phyloP scores from a whole-genome alignment of 2,888 invertebrate species.

The Clusia tigrina region DNA sequence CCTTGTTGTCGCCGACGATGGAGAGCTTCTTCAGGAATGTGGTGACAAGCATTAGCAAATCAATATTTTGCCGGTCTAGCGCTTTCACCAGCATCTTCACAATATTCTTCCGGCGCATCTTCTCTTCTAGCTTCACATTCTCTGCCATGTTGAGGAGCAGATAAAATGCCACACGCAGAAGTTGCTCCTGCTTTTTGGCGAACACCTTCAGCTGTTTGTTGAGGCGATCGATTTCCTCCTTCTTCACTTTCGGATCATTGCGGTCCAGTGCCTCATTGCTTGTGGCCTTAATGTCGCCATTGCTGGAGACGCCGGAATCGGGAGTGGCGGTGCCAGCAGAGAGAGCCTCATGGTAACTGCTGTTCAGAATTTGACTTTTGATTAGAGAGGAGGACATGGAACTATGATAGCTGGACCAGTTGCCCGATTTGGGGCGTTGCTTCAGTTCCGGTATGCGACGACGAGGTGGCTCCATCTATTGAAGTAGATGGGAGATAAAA shows the following conservation, averaged over 20 bases:
- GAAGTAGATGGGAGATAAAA: neutral
- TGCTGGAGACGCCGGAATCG: neutral
- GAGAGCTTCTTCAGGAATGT: conserved; percentile 96
- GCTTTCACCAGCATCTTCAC: conserved; percentile 87
- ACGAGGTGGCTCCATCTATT: conserved; percentile 70
- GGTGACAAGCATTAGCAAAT: conserved; percentile 86
- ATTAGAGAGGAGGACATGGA: conserved; percentile 67
- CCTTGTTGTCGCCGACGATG: conserved; percentile 93
- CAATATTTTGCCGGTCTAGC: conserved; percentile 88
- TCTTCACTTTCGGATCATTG: conserved; percentile 65
- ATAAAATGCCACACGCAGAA: conserved; percentile 90
- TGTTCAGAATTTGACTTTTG: conserved; percentile 71
- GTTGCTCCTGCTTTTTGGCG: conserved; percentile 91
- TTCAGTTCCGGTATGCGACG: conserved; percentile 78
- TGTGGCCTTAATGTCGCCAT: conserved; percentile 51
- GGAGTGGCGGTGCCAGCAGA: conserved; percentile 53
- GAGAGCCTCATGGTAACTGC: conserved; percentile 75
- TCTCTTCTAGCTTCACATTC: conserved; percentile 93
- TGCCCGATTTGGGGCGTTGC: conserved; percentile 78
- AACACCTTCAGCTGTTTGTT: conserved; percentile 79
- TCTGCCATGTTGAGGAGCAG: conserved; percentile 94
- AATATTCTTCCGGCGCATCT: conserved; percentile 94
- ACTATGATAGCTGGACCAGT: conserved; percentile 67
- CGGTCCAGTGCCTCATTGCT: conserved; percentile 59
- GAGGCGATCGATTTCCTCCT: conserved; percentile 81